Base-by-base conservation (phyloP, 1,140 invertebrate species). In the Asbolus verrucosus region DNA sequence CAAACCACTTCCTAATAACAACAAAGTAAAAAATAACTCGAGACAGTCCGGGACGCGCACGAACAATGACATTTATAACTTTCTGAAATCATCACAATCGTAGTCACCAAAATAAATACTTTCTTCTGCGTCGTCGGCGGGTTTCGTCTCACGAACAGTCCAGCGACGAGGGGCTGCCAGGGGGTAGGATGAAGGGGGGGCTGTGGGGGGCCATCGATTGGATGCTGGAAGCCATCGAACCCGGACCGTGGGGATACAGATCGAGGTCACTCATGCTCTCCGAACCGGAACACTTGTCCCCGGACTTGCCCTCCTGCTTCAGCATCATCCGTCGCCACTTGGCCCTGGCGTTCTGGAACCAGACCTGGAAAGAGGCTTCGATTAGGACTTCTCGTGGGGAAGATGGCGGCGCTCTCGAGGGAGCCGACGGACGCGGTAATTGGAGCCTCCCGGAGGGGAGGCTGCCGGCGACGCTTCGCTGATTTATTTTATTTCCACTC, bases 341-440 rank as follows among this genome's bases (percentile, higher is more conserved):
- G 75, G 97, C 97, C 54, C 97, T 86, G 15, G 95, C 95, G 82
- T 99, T 99, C 87, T 99, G 97, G 86, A 99, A 99, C 97, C 97
- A 98, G 50, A 98, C 97, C 97, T 98, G 87, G 62, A 85, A 83
- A n/a, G n/a, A n/a, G n/a, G n/a, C n/a, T n/a, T n/a, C n/a, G n/a
- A n/a, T n/a, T n/a, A n/a, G n/a, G n/a, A n/a, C n/a, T n/a, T n/a
- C n/a, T n/a, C n/a, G n/a, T n/a, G n/a, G n/a, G n/a, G n/a, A 65
- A 65, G 41, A 65, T 65, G 62, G 62, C 36, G 62, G 9, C 27
- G 16, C 46, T 67, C 66, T 38, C 66, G 11, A 67, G 62, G 38
- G 62, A 65, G 24, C 1, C 1, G 46, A 21, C 19, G 27, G 36
- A 65, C 24, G 41, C 38, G 67, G 71, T 70, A 73, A 73, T 73